phyloP scores from a whole-genome alignment of 2,113 vertebrate genomes.

The Strix uralensis region DNA sequence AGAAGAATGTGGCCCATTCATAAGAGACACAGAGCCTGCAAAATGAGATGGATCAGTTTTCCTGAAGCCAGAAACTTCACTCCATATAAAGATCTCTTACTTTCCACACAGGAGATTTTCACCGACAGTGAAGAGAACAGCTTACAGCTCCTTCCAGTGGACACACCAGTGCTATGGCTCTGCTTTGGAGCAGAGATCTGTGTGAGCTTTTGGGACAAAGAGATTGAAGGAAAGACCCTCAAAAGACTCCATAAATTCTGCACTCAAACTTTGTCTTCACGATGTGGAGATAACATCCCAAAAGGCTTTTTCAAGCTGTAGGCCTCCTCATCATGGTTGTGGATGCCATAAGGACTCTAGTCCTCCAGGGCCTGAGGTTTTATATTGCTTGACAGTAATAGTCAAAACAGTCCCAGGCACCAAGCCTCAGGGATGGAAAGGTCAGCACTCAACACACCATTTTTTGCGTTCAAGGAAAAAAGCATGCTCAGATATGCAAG shows the following conservation, averaged over 20 bases:
- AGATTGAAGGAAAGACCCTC: background rate
- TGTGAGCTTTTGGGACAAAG: background rate
- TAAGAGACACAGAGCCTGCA: background rate
- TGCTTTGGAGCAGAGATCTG: background rate
- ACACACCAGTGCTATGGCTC: background rate
- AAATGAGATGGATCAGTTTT: background rate
- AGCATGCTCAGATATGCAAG: background rate
- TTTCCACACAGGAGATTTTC: background rate
- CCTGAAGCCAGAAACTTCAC: background rate
- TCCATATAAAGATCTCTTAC: background rate
- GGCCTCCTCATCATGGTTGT: background rate
- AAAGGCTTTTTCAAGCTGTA: background rate
- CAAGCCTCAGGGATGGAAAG: background rate
- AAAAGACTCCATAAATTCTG: background rate
- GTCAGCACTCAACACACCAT: background rate
- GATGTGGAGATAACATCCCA: background rate
- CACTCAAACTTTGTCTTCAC: background rate
- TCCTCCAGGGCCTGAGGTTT: background rate
- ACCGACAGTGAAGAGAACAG: background rate
- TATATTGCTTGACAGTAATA: background rate
- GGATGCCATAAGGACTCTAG: background rate
- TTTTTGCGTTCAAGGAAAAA: background rate
- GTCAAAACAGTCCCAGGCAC: background rate
- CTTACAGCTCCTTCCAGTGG: background rate
- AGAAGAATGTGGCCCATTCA: constrained; percentile 33